A percentile compares a stretch with the other conserved stretches of the same genome.
These are phyloP conservation scores for Pteromalus puparum DNA, from an alignment of 1,140 invertebrate genomes.

Conservation along the genomic window DNA sequence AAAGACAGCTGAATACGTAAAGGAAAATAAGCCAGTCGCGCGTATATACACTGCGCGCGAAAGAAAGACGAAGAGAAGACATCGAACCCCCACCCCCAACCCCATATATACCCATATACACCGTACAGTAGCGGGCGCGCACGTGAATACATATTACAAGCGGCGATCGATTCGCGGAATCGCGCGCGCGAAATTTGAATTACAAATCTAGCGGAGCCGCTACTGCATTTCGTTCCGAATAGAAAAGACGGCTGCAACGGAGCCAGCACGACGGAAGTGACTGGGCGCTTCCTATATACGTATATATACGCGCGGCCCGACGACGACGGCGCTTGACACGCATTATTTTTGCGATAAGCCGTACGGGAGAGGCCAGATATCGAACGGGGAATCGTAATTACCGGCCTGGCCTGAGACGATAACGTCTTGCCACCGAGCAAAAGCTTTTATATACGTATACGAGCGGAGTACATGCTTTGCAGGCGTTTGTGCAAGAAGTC, in stretches of 20 bases:
- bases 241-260: constrained; percentile 24
- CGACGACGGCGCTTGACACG: constrained; percentile 36
- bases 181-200: constrained; percentile 52
- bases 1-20: constrained; percentile 40
- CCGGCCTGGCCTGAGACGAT: neutral
- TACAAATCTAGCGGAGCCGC: constrained; percentile 44
- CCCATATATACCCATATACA: no score
- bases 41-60: neutral
- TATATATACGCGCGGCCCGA: neutral
- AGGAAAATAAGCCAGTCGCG: neutral
- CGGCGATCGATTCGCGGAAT: constrained; percentile 50
- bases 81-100: neutral
- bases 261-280: constrained; percentile 47
- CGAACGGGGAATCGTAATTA: constrained; percentile 28
- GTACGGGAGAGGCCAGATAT: neutral
- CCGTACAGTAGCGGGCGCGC: neutral
- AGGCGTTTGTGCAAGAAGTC: neutral
- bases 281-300: constrained; percentile 27
- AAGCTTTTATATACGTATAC: no score
- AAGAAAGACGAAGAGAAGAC: constrained; percentile 22
- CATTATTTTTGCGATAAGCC: constrained; percentile 36
- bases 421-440: neutral
- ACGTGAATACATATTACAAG: neutral
- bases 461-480: neutral
- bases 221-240: neutral